Evolutionary conservation across 2,113 vertebrate genomes (phyloP).

Genomic region (Ceyx cyanopectus): DNA sequence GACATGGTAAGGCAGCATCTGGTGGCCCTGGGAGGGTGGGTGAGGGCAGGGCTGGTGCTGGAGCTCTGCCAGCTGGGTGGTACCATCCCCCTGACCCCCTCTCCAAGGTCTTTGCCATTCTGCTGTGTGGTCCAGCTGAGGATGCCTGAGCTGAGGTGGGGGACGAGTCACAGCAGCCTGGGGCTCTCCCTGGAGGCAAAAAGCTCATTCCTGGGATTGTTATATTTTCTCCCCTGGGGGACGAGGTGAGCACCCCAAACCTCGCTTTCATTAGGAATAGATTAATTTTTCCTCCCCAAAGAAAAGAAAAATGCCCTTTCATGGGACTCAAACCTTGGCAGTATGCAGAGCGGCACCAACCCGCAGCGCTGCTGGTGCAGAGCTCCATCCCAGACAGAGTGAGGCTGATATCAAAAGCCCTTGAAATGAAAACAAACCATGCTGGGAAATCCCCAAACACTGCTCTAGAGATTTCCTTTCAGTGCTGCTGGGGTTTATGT

Average conservation of each 20-base stretch:
- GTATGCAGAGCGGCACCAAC: neutral
- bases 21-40: accelerated
- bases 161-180: neutral
- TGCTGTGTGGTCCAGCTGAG: neutral
- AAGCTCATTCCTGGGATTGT: neutral
- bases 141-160: neutral
- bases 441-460: conserved; percentile 6
- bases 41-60: neutral
- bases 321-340: neutral
- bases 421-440: neutral
- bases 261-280: neutral
- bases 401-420: conserved; percentile 13
- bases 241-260: neutral
- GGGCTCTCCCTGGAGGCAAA: neutral
- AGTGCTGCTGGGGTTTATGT: neutral
- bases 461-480: neutral
- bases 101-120: neutral
- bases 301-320: neutral
- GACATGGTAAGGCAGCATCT: conserved; percentile 75
- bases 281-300: neutral
- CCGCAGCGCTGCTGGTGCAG: accelerated
- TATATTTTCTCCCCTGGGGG: neutral
- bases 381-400: neutral
- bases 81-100: neutral
- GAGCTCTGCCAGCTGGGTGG: neutral